Evolutionary conservation across 2,888 invertebrate species (phyloP).

Genomic region (Eupithecia pulchellata): DNA sequence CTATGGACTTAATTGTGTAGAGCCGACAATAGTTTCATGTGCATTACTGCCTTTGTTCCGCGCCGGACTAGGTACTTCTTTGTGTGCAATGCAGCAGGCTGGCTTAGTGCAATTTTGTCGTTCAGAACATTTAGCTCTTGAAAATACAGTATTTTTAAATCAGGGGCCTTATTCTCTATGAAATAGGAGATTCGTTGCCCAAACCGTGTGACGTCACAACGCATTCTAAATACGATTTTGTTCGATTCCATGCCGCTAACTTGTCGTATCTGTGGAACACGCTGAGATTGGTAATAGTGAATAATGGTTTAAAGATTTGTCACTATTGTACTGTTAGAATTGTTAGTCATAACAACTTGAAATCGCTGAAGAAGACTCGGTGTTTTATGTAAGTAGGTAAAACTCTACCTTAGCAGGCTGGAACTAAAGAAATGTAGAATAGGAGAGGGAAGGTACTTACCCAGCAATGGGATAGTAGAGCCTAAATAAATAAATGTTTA

Average conservation of each 20-base stretch:
- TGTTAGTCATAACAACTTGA: not conserved
- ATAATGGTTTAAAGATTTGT: not conserved
- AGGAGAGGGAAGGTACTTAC: not conserved
- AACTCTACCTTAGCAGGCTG: too few relatives aligned
- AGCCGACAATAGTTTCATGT: conserved; percentile 27
- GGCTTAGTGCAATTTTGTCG: conserved; percentile 14
- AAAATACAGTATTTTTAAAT: not conserved
- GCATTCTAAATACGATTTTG: too few relatives aligned
- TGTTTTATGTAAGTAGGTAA: not conserved
- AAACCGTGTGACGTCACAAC: too few relatives aligned
- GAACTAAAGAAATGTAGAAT: not conserved
- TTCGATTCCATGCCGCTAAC: too few relatives aligned
- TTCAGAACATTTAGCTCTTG: not conserved
- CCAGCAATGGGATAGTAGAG: not conserved
- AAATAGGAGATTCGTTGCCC: too few relatives aligned
- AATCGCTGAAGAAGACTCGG: not conserved
- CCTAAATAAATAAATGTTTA: too few relatives aligned
- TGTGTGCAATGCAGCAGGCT: conserved; percentile 22
- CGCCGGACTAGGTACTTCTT: conserved; percentile 27
- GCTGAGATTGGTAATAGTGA: too few relatives aligned
- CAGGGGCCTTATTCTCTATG: too few relatives aligned
- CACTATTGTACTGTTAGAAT: not conserved
- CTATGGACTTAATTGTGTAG: conserved; percentile 18
- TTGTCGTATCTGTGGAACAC: too few relatives aligned
- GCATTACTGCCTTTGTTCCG: conserved; percentile 25